Evolutionary conservation across 2,797 vertebrate genomes (phyloP).

Genomic region (Micrastur ruficollis): DNA sequence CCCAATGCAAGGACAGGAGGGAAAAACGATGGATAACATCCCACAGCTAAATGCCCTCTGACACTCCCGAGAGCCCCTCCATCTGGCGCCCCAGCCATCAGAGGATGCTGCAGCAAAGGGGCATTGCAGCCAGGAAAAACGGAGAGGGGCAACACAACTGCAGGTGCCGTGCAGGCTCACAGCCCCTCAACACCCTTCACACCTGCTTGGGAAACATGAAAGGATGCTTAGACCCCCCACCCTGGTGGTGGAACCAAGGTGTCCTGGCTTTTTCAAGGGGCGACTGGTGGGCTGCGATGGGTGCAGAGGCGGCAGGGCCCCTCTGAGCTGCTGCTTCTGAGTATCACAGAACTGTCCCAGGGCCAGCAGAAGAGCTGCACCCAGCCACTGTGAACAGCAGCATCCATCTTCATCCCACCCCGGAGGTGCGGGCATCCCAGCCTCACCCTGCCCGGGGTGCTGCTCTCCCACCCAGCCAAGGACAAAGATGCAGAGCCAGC

Average conservation of each 20-base stretch:
- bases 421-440: accelerated
- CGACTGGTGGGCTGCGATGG: accelerated
- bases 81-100: accelerated
- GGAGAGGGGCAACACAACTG: background rate
- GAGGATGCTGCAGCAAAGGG: background rate
- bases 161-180: accelerated
- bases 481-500: background rate
- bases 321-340: background rate
- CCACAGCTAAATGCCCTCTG: background rate
- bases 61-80: background rate
- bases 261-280: background rate
- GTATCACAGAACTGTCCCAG: accelerated
- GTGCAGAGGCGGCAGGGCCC: accelerated
- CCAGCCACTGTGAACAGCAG: background rate
- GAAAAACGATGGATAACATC: background rate
- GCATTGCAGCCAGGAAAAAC: accelerated
- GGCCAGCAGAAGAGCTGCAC: background rate
- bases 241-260: background rate
- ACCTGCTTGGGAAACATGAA: background rate
- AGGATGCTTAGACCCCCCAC: background rate
- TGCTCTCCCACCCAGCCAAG: background rate
- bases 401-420: background rate
- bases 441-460: background rate
- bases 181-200: background rate
- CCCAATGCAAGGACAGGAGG: background rate